Percentiles rank a stretch among this genome's conserved stretches.
phyloP scores from a whole-genome alignment of 2,888 invertebrate genomes.

The Periphyllus acericola region DNA sequence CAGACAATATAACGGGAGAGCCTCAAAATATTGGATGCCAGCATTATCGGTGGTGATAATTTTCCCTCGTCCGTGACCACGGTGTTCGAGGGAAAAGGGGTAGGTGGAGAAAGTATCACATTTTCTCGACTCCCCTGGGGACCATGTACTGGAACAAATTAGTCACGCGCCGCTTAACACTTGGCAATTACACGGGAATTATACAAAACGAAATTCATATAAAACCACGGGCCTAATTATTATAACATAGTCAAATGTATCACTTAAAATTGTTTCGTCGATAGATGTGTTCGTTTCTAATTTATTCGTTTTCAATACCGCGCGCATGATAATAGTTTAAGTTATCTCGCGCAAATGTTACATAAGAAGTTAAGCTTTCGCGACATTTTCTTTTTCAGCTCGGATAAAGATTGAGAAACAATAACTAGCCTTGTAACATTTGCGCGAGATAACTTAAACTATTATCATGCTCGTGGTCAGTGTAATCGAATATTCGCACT shows the following conservation, averaged over 20 bases:
- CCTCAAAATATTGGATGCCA: slow-evolving; percentile 16
- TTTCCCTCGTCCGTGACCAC: background rate
- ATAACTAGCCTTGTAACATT: too few species aligned
- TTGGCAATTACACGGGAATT: slow-evolving; percentile 30
- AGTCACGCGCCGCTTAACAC: slow-evolving; percentile 32
- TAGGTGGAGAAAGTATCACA: background rate
- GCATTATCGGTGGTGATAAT: background rate
- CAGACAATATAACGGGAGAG: background rate
- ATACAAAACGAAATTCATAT: background rate
- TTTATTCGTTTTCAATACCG: background rate
- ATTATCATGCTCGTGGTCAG: background rate
- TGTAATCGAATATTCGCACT: background rate
- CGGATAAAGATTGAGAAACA: too few species aligned
- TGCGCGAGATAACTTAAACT: background rate
- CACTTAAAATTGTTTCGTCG: too few species aligned
- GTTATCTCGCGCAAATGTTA: too few species aligned
- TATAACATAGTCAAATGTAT: background rate
- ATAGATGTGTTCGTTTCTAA: background rate
- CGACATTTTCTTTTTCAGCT: too few species aligned
- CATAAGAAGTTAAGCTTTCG: too few species aligned
- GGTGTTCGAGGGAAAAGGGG: background rate
- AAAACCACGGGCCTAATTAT: background rate
- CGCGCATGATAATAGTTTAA: background rate
- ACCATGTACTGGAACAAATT: background rate
- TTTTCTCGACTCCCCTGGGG: background rate